Evolutionary conservation across 2,113 vertebrate species (phyloP).

Genomic region (Gymnarchus niloticus): DNA sequence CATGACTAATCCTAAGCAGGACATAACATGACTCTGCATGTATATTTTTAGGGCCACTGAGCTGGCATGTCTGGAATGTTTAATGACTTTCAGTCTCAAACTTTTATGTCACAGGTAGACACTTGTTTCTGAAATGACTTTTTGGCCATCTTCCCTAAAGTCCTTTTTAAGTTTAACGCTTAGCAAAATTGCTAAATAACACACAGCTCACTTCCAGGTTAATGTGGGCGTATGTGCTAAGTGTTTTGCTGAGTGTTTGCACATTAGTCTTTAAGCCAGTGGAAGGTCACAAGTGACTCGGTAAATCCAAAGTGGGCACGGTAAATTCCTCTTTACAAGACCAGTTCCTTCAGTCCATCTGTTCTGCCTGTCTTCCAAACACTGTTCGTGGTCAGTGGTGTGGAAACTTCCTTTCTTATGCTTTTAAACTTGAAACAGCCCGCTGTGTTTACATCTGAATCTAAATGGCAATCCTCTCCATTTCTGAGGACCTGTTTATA

Average conservation of each 20-base stretch:
- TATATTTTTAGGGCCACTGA: not conserved
- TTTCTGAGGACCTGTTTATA: not conserved
- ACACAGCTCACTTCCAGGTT: not conserved
- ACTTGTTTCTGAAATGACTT: no score
- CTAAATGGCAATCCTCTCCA: not conserved
- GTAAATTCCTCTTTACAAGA: not conserved
- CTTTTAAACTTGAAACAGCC: not conserved
- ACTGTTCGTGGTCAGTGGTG: not conserved
- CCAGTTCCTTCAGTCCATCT: not conserved
- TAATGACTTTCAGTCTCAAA: no score
- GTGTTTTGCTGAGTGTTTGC: not conserved
- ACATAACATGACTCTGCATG: not conserved
- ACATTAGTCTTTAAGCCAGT: not conserved
- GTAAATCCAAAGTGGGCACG: not conserved
- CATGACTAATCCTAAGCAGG: not conserved
- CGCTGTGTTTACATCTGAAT: not conserved
- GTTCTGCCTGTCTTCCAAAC: not conserved
- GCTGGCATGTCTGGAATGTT: not conserved
- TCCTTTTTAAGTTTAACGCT: not conserved
- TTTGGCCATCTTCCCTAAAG: not conserved
- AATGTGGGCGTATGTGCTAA: not conserved
- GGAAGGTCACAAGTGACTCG: not conserved
- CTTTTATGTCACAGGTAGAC: no score
- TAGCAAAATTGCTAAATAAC: not conserved
- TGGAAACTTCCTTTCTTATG: not conserved